A percentile compares a stretch with the other conserved stretches of the same genome.
Evolutionary conservation across 2,888 invertebrate species (phyloP).

Genomic region (Liodrosophila aerea): DNA sequence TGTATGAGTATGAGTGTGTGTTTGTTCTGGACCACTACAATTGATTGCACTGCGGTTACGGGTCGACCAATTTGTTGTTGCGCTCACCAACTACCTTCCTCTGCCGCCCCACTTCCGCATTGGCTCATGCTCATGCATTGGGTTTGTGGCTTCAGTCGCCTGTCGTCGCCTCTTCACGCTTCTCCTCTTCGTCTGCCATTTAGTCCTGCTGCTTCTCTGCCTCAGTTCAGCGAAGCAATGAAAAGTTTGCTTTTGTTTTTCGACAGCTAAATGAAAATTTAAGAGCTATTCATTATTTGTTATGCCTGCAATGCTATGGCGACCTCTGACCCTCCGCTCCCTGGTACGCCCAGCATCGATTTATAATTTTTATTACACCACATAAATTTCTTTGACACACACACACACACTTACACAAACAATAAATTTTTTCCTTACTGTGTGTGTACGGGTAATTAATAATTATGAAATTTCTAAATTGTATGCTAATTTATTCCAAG

Average conservation of each 20-base stretch:
- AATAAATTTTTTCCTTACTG: neutral
- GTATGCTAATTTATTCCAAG: slow-evolving; percentile 32
- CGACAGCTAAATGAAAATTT: slow-evolving; percentile 60
- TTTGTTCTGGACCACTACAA: slow-evolving; percentile 55
- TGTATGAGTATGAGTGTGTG: slow-evolving; percentile 37
- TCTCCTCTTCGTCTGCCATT: neutral
- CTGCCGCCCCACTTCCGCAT: neutral
- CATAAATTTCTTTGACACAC: slow-evolving; percentile 26
- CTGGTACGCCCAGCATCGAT: slow-evolving; percentile 31
- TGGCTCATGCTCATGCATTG: slow-evolving; percentile 12
- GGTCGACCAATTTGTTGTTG: slow-evolving; percentile 66
- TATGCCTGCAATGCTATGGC: slow-evolving; percentile 25
- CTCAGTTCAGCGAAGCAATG: slow-evolving; percentile 8
- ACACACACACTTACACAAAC: neutral
- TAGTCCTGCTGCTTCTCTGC: neutral
- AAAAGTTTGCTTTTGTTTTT: slow-evolving; percentile 46
- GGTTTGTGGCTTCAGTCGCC: slow-evolving; percentile 14
- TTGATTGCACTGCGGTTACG: slow-evolving; percentile 67
- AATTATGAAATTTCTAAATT: slow-evolving; percentile 49
- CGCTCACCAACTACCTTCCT: slow-evolving; percentile 17
- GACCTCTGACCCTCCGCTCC: slow-evolving; percentile 4
- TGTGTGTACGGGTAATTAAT: slow-evolving; percentile 46
- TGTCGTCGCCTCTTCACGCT: slow-evolving; percentile 15
- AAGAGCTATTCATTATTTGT: slow-evolving; percentile 63
- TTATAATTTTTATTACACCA: slow-evolving; percentile 33